Percentiles rank a stretch among this genome's conserved stretches.
Evolutionary conservation across 2,888 invertebrate genomes (phyloP).

Genomic region (Eubasilissa splendida): DNA sequence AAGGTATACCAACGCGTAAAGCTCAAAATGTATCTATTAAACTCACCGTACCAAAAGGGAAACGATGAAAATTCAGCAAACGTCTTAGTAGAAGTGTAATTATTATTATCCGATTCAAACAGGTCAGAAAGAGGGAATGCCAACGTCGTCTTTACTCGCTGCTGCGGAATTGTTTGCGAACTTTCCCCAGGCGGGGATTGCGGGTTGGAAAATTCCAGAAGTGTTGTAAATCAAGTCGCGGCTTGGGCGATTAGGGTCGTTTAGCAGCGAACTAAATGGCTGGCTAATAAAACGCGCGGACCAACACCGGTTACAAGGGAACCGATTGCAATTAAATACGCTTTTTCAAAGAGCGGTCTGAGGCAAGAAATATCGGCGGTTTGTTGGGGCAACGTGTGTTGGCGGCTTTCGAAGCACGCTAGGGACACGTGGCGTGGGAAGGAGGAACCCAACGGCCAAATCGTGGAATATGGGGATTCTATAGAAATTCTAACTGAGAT

Average conservation of each 20-base stretch:
- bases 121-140: too few relatives aligned
- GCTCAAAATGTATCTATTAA: neutral
- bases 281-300: constrained; percentile 50
- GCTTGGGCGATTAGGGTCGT: constrained; percentile 53
- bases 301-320: constrained; percentile 33
- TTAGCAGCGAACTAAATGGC: constrained; percentile 50
- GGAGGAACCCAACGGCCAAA: neutral
- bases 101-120: neutral
- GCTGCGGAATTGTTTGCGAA: neutral
- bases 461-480: too few relatives aligned
- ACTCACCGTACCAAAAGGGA: neutral
- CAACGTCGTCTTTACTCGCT: neutral
- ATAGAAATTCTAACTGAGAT: too few relatives aligned
- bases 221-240: constrained; percentile 55
- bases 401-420: constrained; percentile 21
- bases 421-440: neutral
- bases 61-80: neutral
- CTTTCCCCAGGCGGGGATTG: neutral
- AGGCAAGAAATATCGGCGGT: constrained; percentile 38
- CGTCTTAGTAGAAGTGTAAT: constrained; percentile 16
- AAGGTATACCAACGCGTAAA: constrained; percentile 6
- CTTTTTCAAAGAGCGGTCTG: constrained; percentile 17
- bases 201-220: constrained; percentile 35
- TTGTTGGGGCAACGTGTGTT: neutral
- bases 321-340: constrained; percentile 43